Evolutionary conservation across 2,797 vertebrate species (phyloP), one percentile per base, ranked within the genome.

Genomic region (Silurus lanzhouensis): DNA sequence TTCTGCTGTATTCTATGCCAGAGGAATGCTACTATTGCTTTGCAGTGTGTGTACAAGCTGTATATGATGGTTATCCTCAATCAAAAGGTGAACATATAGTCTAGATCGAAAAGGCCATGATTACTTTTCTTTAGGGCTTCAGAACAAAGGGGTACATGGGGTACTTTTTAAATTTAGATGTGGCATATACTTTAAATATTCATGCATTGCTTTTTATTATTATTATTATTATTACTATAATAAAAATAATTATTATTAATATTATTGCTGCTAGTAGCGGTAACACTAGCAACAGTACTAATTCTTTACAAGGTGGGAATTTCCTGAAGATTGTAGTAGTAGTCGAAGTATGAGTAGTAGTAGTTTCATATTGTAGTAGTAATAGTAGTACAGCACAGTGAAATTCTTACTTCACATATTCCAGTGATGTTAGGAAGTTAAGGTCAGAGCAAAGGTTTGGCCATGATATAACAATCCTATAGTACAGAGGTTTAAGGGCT

Each of bases 11-110:
- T 22, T 7, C 48, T 48, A 58, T 4, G 0, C 44, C 60, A 70
- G 61, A 72, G 48, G 48, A 58, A 60, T 84, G 68, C 63, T 31
- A 58, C 46, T 75, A 55, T 70, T 70, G 27, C 57, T 71, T 57
- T 1, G 15, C 76, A 15, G 31, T 64, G 82, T 77, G 80, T 80
- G 66, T 67, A 76, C 78, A 68, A 83, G 84, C 82, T 66, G 67
- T 70, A 82, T 82, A 86, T 82, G 85, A 60, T 77, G 66, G 63
- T 70, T n/a, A 25, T 14, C 31, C 14, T 48, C 81, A 83, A 27
- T 66, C 72, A 58, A 83, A 64, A 86, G 74, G 76, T 8, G 25
- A 48, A 58, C n/a, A 10, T 52, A 10, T 52, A 52, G 10, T 52
- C 48, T 52, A 52, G 48, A 52, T 3, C 5, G 15, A 27, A 38